Evolutionary conservation across 2,888 invertebrate genomes (phyloP).

Genomic region (Bursaphelenchus okinawaensis): DNA sequence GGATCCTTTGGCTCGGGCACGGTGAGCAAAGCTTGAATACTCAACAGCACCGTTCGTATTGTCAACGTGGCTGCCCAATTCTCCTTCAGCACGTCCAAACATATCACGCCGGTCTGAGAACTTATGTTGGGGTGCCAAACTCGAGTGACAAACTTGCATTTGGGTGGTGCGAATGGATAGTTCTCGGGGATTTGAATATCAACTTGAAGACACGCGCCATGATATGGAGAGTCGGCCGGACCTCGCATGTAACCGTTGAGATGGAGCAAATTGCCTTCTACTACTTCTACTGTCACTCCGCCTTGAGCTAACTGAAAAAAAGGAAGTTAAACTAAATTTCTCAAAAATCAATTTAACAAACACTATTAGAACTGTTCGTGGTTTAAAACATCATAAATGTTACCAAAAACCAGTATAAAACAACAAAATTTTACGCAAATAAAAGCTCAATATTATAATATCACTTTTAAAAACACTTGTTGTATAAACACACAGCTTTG

Average conservation of each 20-base stretch:
- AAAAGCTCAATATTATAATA: no score
- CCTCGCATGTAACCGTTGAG: constrained; percentile 6
- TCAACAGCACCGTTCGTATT: constrained; percentile 84
- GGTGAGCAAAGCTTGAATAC: constrained; percentile 83
- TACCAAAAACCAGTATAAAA: no score
- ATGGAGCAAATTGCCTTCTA: not conserved
- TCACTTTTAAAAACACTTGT: no score
- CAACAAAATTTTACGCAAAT: no score
- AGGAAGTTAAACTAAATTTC: no score
- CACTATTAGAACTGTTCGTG: no score
- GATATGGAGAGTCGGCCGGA: constrained; percentile 83
- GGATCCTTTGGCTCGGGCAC: constrained; percentile 64
- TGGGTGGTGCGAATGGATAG: constrained; percentile 98
- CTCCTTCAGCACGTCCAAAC: constrained; percentile 89
- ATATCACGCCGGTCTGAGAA: constrained; percentile 89
- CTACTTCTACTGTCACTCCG: not conserved
- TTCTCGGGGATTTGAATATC: constrained; percentile 98
- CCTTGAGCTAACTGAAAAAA: not conserved
- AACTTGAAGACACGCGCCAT: constrained; percentile 84
- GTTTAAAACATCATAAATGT: no score
- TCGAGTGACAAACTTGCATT: constrained; percentile 92
- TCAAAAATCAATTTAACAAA: no score
- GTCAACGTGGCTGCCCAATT: constrained; percentile 95
- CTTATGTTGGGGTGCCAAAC: constrained; percentile 99
- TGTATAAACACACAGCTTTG: no score